These are phyloP conservation scores for Cheumatopsyche charites DNA, from an alignment of 1,140 invertebrate species.

Conservation along the genomic window DNA sequence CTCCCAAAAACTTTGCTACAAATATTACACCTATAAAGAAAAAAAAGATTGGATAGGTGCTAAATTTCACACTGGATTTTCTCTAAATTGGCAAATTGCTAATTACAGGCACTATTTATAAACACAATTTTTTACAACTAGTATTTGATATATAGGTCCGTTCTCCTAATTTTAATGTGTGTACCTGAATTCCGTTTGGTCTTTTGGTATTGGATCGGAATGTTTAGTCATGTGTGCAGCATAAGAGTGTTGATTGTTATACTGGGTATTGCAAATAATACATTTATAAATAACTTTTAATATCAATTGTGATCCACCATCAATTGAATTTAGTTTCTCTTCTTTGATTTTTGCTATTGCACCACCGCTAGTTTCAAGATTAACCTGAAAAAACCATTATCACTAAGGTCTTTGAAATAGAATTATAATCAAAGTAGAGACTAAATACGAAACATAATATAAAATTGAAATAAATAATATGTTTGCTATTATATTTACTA, in stretches of 20 bases:
- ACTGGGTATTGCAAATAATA: constrained; percentile 28
- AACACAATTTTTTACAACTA: no score
- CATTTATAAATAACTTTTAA: constrained; percentile 42
- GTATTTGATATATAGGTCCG: no score
- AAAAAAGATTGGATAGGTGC: no score
- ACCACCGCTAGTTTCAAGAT: constrained; percentile 30
- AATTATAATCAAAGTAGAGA: background rate
- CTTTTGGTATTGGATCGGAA: constrained; percentile 44
- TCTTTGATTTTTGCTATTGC: constrained; percentile 45
- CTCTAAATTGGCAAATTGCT: no score
- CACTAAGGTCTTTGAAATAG: background rate
- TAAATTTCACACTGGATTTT: no score
- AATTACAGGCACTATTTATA: no score
- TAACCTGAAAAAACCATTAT: constrained; percentile 9
- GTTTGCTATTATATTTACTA: no score
- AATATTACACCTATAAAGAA: constrained; percentile 34
- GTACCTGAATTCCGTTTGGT: constrained; percentile 38
- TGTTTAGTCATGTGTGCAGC: constrained; percentile 47
- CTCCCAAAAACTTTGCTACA: constrained; percentile 47
- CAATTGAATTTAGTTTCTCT: constrained; percentile 13
- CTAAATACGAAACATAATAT: background rate
- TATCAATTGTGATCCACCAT: constrained; percentile 30
- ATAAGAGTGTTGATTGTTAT: constrained; percentile 46
- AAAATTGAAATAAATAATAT: background rate
- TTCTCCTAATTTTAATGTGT: no score